Conservation (phyloP, 1,140 invertebrate genomes). For the Heliconius congener region DNA sequence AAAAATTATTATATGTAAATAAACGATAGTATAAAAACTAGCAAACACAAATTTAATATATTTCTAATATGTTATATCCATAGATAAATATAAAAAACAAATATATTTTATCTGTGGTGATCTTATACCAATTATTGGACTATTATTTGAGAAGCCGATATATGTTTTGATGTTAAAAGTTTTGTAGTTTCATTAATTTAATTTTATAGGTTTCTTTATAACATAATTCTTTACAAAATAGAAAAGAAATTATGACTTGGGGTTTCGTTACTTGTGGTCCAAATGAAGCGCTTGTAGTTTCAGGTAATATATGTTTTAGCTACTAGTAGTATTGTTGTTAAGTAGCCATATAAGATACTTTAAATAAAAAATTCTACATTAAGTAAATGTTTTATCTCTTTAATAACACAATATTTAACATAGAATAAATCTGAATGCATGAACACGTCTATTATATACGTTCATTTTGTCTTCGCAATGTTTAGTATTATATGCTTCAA, state of each 20-base stretch:
- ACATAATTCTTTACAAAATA: slow-evolving; percentile 41
- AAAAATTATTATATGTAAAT: too few relatives aligned
- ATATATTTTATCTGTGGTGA: slow-evolving; percentile 25
- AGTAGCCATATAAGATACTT: background rate
- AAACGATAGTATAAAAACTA: too few relatives aligned
- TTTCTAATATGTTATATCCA: background rate
- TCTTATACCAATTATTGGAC: slow-evolving; percentile 42
- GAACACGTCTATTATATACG: background rate
- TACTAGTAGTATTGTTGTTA: slow-evolving; percentile 11
- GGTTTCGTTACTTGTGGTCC: slow-evolving; percentile 98
- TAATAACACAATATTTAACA: background rate
- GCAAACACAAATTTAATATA: too few relatives aligned
- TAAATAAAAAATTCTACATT: background rate
- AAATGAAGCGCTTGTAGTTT: slow-evolving; percentile 98
- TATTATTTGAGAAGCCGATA: slow-evolving; percentile 45
- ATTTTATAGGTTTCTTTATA: slow-evolving; percentile 52
- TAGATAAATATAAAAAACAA: background rate
- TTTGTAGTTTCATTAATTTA: slow-evolving; percentile 53
- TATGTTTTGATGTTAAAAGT: slow-evolving; percentile 59
- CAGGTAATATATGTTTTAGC: slow-evolving; percentile 86
- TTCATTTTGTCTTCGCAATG: background rate
- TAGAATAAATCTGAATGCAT: background rate
- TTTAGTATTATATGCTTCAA: background rate
- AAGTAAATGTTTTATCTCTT: background rate
- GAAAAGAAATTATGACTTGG: slow-evolving; percentile 86